Evolutionary conservation across 2,113 vertebrate genomes (phyloP).

Genomic region (Oryzias celebensis): DNA sequence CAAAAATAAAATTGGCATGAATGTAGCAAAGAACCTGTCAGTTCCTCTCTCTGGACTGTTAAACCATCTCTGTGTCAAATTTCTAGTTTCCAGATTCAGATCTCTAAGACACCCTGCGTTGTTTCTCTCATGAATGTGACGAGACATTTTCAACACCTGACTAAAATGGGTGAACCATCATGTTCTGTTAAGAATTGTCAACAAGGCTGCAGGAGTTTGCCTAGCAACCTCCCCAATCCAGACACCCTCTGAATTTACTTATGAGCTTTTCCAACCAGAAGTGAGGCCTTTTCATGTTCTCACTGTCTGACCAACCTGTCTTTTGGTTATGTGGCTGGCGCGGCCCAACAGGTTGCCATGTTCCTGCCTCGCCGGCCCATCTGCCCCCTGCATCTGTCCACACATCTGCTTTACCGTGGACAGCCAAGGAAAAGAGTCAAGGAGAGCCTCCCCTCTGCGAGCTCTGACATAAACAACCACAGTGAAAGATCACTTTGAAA

Average conservation of each 20-base stretch:
- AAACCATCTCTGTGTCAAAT: no score
- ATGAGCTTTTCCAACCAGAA: constrained; percentile 9
- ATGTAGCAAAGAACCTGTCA: no score
- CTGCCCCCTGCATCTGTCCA: constrained; percentile 86
- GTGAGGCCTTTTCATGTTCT: neutral
- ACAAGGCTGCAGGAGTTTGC: neutral
- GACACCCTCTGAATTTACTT: constrained; percentile 16
- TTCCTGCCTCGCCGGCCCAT: constrained; percentile 80
- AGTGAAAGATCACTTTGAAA: neutral
- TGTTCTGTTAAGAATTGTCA: neutral
- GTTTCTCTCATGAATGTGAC: no score
- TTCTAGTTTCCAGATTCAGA: no score
- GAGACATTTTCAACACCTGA: no score
- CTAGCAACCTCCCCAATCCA: neutral
- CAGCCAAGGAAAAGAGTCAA: constrained; percentile 75
- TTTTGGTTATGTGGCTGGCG: constrained; percentile 79
- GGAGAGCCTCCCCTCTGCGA: constrained; percentile 50
- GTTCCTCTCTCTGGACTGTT: no score
- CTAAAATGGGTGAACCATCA: neutral
- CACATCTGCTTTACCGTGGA: constrained; percentile 75
- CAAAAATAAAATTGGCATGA: no score
- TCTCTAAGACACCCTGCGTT: no score
- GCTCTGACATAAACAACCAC: constrained; percentile 12
- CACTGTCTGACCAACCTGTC: constrained; percentile 72
- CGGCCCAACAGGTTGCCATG: constrained; percentile 87